Evolutionary conservation across 2,888 invertebrate species (phyloP), one percentile per base, ranked within the genome.

Genomic region (Hirtodrosophila trivittata): DNA sequence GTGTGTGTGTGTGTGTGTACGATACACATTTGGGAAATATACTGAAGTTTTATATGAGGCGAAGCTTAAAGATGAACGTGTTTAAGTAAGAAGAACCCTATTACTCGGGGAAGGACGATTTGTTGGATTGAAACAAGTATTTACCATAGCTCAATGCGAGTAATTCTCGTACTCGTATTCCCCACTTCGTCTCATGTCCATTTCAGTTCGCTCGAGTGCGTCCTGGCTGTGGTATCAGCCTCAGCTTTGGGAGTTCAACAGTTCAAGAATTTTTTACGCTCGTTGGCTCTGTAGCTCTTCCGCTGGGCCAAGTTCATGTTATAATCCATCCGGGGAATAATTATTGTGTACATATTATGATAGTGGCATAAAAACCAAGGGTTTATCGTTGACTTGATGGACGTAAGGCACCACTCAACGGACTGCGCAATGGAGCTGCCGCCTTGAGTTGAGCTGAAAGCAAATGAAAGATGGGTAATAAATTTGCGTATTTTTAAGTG

Each of bases 321-420:
- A 81, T 84, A 84, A 83, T 86, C 87, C 82, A 84, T 77, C 82
- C 64, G 68, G 85, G 82, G 81, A 81, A 86, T 84, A 83, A 83
- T 83, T 81, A 83, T 86, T 83, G 85, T 84, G 87, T 83, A 83
- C 82, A 83, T 75, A 82, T 86, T 82, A 86, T 84, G 84, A 86
- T 66, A 86, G 80, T 63, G 57, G 71, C 57, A 67, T 56, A 60
- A 80, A 65, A 70, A 66, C 68, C 68, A 68, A 70, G 76, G 71
- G 73, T 86, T 81, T 75, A 78, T 85, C 57, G 83, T 35, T 65
- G 69, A 50, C 57, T 51, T 56, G 66, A 82, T 69, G 81, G 73
- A 67, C 69, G 59, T 46, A 62, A 52, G 56, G 42, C 46, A 42
- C 42, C 32, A 6, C 12, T 41, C 16, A 18, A 33, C 39, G 39